phyloP scores from a whole-genome alignment of 2,113 vertebrate species.

The Diadophis punctatus region DNA sequence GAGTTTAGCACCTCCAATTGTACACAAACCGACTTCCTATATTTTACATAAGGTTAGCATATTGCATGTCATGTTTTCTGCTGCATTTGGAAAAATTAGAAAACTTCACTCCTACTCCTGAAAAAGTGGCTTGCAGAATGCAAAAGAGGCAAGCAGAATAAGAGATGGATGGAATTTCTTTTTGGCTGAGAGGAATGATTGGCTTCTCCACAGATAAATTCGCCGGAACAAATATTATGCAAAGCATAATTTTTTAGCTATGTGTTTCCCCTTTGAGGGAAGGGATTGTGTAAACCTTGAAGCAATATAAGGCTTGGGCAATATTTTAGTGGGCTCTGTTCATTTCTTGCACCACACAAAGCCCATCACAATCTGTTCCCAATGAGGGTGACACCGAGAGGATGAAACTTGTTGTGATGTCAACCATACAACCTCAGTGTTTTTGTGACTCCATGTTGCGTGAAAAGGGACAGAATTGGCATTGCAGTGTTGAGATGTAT shows the following conservation, averaged over 20 bases:
- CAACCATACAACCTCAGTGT: background rate
- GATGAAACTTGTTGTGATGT: background rate
- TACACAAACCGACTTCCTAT: background rate
- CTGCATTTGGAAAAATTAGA: background rate
- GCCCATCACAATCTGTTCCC: background rate
- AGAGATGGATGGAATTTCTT: background rate
- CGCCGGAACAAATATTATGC: background rate
- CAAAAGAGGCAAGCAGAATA: background rate
- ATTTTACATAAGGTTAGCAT: background rate
- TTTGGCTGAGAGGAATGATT: background rate
- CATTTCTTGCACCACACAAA: background rate
- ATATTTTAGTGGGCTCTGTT: background rate
- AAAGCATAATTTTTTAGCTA: background rate
- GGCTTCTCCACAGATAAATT: background rate
- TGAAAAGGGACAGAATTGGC: background rate
- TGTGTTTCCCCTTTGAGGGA: background rate
- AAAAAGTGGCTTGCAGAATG: background rate
- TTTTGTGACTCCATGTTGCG: background rate
- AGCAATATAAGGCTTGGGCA: background rate
- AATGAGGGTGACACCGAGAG: background rate
- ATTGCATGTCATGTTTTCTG: accelerated
- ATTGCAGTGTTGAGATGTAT: background rate
- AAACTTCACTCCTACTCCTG: background rate
- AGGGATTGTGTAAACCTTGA: background rate
- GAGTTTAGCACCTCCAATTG: background rate